phyloP scores from a whole-genome alignment of 2,888 invertebrate species.

The Drosophila mettleri region DNA sequence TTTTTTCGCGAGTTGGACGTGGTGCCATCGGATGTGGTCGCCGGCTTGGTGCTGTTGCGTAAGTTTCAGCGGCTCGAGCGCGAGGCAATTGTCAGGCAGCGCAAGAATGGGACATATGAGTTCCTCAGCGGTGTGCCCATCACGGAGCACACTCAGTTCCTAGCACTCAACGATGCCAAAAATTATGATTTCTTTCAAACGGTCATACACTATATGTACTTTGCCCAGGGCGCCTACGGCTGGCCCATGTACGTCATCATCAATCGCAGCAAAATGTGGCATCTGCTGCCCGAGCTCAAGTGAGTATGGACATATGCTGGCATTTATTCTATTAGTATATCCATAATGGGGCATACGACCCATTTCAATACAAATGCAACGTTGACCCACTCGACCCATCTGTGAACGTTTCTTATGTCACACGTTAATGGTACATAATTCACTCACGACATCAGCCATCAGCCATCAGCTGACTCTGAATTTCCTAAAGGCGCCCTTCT shows the following conservation, averaged over 20 bases:
- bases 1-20: slow-evolving; percentile 95
- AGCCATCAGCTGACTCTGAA: not conserved
- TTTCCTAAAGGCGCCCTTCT: not conserved
- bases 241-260: slow-evolving; percentile 94
- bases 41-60: slow-evolving; percentile 91
- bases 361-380: too few relatives aligned
- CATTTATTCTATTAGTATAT: not conserved
- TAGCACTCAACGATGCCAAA: slow-evolving; percentile 90
- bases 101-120: slow-evolving; percentile 92
- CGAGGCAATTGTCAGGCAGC: slow-evolving; percentile 90
- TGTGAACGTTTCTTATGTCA: not conserved
- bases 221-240: slow-evolving; percentile 93
- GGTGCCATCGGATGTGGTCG: slow-evolving; percentile 94
- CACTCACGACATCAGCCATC: too few relatives aligned
- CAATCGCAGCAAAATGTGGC: slow-evolving; percentile 89
- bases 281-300: slow-evolving; percentile 89
- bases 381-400: not conserved
- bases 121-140: slow-evolving; percentile 94
- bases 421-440: too few relatives aligned
- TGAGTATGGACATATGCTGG: slow-evolving; percentile 75
- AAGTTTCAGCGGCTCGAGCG: slow-evolving; percentile 92
- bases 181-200: slow-evolving; percentile 89
- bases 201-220: slow-evolving; percentile 93
- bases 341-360: not conserved
- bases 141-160: slow-evolving; percentile 92